These are phyloP conservation scores for Leptinotarsa rubiginosa DNA, from an alignment of 2,888 invertebrate genomes.

Conservation along the genomic window DNA sequence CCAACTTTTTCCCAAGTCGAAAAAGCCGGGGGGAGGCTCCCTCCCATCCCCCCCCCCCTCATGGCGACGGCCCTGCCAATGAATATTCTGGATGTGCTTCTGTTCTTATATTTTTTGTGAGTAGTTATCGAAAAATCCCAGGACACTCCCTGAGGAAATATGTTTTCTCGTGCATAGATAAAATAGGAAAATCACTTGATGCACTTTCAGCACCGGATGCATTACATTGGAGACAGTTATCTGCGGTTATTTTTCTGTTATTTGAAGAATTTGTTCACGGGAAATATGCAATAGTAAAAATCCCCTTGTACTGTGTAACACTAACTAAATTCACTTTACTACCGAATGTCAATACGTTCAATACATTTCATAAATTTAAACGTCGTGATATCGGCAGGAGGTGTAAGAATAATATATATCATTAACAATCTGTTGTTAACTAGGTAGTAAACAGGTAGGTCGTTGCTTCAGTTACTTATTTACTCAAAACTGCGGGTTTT, in stretches of 20 bases:
- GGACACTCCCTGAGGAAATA: too few relatives aligned
- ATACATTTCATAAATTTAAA: neutral
- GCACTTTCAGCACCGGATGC: neutral
- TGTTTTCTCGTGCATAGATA: too few relatives aligned
- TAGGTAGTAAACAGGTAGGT: constrained; percentile 2
- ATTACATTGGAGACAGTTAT: neutral
- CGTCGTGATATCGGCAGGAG: neutral
- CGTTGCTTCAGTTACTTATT: neutral
- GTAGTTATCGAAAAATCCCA: neutral
- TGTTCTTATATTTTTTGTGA: too few relatives aligned
- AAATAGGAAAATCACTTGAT: neutral
- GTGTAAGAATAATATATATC: neutral
- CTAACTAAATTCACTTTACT: neutral
- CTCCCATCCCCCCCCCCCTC: too few relatives aligned
- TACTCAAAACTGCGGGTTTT: neutral
- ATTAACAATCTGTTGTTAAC: neutral
- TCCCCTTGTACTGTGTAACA: neutral
- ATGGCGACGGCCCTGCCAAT: too few relatives aligned
- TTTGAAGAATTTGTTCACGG: neutral
- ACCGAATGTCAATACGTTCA: neutral
- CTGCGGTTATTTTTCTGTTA: constrained; percentile 12
- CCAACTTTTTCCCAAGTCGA: too few relatives aligned
- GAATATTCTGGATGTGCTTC: too few relatives aligned
- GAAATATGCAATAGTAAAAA: neutral
- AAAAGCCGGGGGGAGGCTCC: too few relatives aligned